Conservation (phyloP, 2,888 invertebrate genomes). For the Sepioteuthis lessoniana region DNA sequence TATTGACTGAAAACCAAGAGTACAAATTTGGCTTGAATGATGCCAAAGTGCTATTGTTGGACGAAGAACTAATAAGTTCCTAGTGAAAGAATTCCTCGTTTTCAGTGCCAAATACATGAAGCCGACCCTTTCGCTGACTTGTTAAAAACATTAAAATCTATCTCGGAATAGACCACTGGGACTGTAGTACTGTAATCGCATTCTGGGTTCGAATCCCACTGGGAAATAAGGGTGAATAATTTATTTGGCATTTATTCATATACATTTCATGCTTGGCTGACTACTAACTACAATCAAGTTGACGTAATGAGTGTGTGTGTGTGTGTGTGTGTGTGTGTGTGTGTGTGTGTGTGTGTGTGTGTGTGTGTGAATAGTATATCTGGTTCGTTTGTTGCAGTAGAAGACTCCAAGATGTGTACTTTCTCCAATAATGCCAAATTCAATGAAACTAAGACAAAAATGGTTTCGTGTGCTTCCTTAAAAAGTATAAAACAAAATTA, state of each 20-base stretch:
- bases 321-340: background rate
- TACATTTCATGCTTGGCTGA: slow-evolving; percentile 9
- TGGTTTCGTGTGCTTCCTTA: background rate
- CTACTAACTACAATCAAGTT: background rate
- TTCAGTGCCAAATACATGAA: background rate
- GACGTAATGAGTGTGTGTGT: background rate
- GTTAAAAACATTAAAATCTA: background rate
- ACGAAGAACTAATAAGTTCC: no score
- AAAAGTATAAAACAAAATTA: no score
- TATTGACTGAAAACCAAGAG: no score
- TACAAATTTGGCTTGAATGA: no score
- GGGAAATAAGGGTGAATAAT: background rate
- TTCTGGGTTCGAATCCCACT: slow-evolving; percentile 10
- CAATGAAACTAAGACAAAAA: background rate
- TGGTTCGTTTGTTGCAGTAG: background rate
- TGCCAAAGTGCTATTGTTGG: no score
- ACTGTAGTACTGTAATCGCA: background rate
- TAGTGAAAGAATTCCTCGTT: no score
- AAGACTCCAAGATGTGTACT: background rate
- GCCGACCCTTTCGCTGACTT: background rate
- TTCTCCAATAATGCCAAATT: background rate
- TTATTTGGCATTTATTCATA: slow-evolving; percentile 33
- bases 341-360: background rate
- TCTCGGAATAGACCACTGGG: background rate
- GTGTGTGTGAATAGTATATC: background rate